A percentile compares a stretch with the other conserved stretches of the same genome.
Conservation (phyloP, 2,888 invertebrate genomes). For the Troglohyphantes excavatus region DNA sequence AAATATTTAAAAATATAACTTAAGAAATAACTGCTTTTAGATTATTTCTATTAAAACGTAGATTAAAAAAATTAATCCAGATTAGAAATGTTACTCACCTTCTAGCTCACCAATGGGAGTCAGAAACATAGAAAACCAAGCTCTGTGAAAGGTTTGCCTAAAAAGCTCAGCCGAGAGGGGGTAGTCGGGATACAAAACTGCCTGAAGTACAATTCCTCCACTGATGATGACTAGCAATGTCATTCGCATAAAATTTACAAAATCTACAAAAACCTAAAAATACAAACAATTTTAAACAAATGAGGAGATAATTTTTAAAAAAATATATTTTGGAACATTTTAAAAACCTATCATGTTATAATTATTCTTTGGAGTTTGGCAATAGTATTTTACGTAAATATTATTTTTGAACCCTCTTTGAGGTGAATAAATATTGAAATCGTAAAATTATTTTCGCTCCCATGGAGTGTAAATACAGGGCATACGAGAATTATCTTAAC, state of each 20-base stretch:
- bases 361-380: no score
- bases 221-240: constrained; percentile 82
- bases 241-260: constrained; percentile 82
- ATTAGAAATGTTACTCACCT: constrained; percentile 62
- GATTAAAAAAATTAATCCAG: background rate
- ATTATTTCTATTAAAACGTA: no score
- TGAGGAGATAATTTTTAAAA: background rate
- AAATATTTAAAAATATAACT: no score
- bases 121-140: constrained; percentile 83
- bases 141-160: constrained; percentile 82
- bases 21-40: no score
- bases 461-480: no score
- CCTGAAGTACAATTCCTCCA: constrained; percentile 83
- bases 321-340: no score
- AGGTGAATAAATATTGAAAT: no score
- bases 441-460: no score
- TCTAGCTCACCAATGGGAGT: constrained; percentile 82
- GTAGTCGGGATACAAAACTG: constrained; percentile 84
- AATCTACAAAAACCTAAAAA: constrained; percentile 82
- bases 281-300: background rate
- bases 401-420: no score
- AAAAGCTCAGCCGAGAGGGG: constrained; percentile 81
- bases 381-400: no score
- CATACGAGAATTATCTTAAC: no score
- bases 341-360: no score